phyloP scores from a whole-genome alignment of 2,797 vertebrate species.

The Darevskia mixta region DNA sequence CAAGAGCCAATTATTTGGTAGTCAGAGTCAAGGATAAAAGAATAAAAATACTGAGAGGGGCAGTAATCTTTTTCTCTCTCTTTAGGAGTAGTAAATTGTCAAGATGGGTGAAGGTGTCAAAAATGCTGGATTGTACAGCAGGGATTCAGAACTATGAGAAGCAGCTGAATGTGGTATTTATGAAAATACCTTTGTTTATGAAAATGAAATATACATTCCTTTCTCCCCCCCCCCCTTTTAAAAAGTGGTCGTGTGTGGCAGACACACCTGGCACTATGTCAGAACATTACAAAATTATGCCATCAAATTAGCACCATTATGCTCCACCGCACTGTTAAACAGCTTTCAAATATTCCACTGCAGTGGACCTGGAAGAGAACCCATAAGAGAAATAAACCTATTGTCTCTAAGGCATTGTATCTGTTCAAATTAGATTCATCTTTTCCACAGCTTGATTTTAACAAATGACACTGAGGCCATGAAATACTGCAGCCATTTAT shows the following conservation, averaged over 20 bases:
- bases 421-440: neutral
- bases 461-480: neutral
- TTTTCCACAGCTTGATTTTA: neutral
- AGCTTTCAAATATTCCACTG: rapidly evolving
- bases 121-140: neutral
- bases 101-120: neutral
- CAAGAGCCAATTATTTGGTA: constrained; percentile 16
- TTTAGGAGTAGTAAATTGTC: neutral
- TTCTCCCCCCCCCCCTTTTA: too few species aligned
- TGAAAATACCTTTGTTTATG: neutral
- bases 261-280: rapidly evolving
- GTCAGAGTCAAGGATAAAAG: constrained; percentile 39
- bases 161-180: neutral
- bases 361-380: neutral
- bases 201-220: neutral
- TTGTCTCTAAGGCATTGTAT: neutral
- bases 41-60: neutral
- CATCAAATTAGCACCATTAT: neutral
- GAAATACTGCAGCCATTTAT: neutral
- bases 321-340: rapidly evolving
- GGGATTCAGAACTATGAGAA: neutral
- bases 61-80: neutral
- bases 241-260: constrained; percentile 1
- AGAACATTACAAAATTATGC: neutral
- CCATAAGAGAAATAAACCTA: neutral